Base-by-base conservation (phyloP, 2,797 vertebrate species). In the Acestrorhynchus altus region DNA sequence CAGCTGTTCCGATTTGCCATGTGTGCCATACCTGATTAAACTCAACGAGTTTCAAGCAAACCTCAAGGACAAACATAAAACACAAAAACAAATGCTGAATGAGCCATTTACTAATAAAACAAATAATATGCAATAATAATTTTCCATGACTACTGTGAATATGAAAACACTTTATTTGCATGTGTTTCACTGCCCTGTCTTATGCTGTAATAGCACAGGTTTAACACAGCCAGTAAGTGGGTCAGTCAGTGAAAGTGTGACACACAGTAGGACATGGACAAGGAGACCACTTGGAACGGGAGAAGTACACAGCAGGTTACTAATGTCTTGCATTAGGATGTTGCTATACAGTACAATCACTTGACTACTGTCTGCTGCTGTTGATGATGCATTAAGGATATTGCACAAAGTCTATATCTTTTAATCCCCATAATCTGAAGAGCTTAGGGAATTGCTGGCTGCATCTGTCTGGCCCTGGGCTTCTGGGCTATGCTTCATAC, bases 361-460 rank as follows among this genome's bases (percentile, higher is more conserved):
- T 63, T 59, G 28, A 65, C 64, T 16, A 39, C 72, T 47, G 44
- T 71, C 65, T 69, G 51, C 68, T 63, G 56, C 46, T 65, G 59
- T 59, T 35, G 54, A 26, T 35, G 56, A 66, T 73, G 82, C 79
- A 65, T 81, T 84, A 77, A 81, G 79, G 74, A 79, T 83, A 80
- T 80, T 80, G 65, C 78, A 79, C 77, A 77, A 80, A 81, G 79
- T 81, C 69, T 70, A 80, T 77, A 82, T 72, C 82, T 79, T 57
- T 82, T 85, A 86, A 86, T 85, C 85, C 85, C 82, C 72, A 5
- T 83, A 83, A 87, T 83, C 83, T 83, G 79, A 44, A 54, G 78
- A 52, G 77, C 71, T 52, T 74, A 47, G 73, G 79, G 86, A 86
- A 74, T 78, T 68, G 77, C 79, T 66, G 77, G 64, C 74, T 79